These are phyloP conservation scores for Mycalesis mineus DNA, from an alignment of 2,888 invertebrate species.

Conservation along the genomic window DNA sequence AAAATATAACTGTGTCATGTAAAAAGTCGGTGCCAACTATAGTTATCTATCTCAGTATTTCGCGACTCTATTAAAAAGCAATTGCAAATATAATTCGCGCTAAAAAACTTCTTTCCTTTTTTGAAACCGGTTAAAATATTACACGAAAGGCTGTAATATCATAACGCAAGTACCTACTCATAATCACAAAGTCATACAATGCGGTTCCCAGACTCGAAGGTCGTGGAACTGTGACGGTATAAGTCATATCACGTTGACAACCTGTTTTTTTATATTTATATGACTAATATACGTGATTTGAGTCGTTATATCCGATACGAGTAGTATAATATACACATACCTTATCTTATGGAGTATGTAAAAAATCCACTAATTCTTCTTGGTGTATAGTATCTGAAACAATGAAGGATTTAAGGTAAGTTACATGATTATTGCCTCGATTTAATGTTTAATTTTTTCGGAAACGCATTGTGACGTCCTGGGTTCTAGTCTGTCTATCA, in stretches of 20 bases:
- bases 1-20: no score
- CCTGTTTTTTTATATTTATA: conserved; percentile 8
- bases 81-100: no score
- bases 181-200: background rate
- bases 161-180: background rate
- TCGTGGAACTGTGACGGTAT: conserved; percentile 6
- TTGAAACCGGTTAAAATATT: no score
- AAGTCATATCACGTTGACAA: conserved; percentile 13
- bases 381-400: background rate
- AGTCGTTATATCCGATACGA: background rate
- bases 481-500: no score
- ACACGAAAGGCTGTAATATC: no score
- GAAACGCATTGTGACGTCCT: no score
- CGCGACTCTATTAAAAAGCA: no score
- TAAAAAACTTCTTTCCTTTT: no score
- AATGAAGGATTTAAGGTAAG: background rate
- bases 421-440: background rate
- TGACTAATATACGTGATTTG: conserved; percentile 10
- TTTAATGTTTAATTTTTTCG: no score
- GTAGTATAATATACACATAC: conserved; percentile 3
- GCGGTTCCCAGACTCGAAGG: conserved; percentile 7
- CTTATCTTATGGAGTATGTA: background rate
- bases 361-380: background rate
- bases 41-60: no score
- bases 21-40: no score